Evolutionary conservation across 37 sponge, comb jelly and placozoan species (phyloP), one percentile per base, ranked within the genome.

Genomic region (Petrosia ficiformis): DNA sequence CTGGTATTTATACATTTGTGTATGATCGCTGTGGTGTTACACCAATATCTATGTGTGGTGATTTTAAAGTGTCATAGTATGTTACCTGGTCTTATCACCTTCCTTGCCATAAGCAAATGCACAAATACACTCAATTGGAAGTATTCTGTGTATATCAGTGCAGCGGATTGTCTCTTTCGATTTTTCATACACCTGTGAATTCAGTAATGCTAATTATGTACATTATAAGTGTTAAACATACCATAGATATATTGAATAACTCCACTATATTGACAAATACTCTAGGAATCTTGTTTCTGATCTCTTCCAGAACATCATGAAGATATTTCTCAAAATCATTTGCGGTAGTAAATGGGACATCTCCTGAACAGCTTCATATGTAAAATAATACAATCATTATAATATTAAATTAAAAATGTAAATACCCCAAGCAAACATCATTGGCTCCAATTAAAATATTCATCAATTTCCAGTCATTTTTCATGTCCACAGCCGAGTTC

Each of bases 401-500:
- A n/a, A n/a, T n/a, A n/a, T n/a, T n/a, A n/a, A n/a, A n/a, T n/a
- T n/a, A n/a, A n/a, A n/a, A n/a, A n/a, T n/a, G n/a, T n/a, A n/a
- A n/a, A n/a, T 44, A 92, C 88, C 80, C 88, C 21, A 86, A 59
- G 56, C 93, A 92, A 1, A 92, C 57, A 44, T 92, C 93, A 84
- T 92, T 92, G 38, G 78, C 80, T 64, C 93, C 93, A 74, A 87
- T 73, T 4, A 92, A 59, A 24, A 92, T 76, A 31, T 84, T 87
- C 48, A 92, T 68, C 11, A 92, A 38, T 71, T 92, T 92, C 93
- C 93, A 92, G 66, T 92, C 93, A 67, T 87, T 87, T 38, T 72
- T 39, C 80, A 92, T 92, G 70, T 92, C 85, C 28, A 92, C 67
- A 21, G 82, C 39, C 8, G 60, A 71, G 26, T 90, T 65, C 91